Conservation (phyloP, 2,797 vertebrate species). For the Poecilia gillii region DNA sequence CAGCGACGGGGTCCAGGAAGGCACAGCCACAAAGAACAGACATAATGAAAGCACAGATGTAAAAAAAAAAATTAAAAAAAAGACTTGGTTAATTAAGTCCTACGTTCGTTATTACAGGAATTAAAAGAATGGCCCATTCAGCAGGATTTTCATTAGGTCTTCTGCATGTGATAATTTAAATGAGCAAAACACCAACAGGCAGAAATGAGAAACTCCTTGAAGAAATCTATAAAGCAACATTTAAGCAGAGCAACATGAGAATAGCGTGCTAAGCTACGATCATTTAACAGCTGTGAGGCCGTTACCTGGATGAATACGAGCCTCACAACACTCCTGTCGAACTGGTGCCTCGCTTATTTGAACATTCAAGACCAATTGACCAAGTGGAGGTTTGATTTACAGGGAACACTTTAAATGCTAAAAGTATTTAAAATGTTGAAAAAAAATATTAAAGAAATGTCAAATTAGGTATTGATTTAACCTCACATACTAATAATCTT, state of each 20-base stretch:
- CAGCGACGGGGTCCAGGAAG: background rate
- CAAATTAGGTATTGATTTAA: background rate
- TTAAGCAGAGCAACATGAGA: background rate
- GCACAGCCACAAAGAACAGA: background rate
- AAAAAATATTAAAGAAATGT: background rate
- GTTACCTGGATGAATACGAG: background rate
- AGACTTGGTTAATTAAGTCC: conserved; percentile 24
- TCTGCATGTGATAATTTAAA: conserved; percentile 24
- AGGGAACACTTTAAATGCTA: background rate
- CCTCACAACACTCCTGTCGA: conserved; percentile 1
- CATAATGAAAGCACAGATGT: background rate
- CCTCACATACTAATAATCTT: background rate
- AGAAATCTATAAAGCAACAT: conserved; percentile 6
- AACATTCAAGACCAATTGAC: conserved; percentile 14
- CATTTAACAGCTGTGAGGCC: conserved; percentile 2
- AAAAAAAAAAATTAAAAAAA: background rate
- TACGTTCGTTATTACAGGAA: conserved; percentile 7
- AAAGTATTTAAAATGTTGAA: background rate
- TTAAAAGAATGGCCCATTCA: conserved; percentile 15
- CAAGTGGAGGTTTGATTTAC: conserved; percentile 4
- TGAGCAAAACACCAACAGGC: conserved; percentile 16
- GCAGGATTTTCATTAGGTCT: conserved; percentile 37
- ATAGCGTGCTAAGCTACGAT: background rate
- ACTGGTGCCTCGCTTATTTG: background rate
- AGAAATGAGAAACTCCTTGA: conserved; percentile 11